Evolutionary conservation across 2,797 vertebrate genomes (phyloP), one percentile per base, ranked within the genome.

Genomic region (Trachurus trachurus): DNA sequence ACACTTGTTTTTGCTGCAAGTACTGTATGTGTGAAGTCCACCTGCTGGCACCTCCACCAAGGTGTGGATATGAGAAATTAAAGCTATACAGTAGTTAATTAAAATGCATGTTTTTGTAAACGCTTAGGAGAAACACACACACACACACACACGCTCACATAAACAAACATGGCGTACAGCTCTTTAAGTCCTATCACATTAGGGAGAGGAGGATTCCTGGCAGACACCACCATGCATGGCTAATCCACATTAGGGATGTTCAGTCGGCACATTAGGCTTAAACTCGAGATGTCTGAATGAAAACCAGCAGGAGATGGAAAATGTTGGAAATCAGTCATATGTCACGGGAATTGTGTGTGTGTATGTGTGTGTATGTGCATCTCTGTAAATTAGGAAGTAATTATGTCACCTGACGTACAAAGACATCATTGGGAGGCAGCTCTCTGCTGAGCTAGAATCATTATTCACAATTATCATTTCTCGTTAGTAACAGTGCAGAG

Each of bases 161-260:
- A 67, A 73, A 78, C 52, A 61, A 34, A 75, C 71, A 82, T 11
- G 31, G 71, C 71, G 21, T 50, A n/a, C 31, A 73, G 76, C 78
- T 63, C 62, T 83, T 79, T 80, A 62, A 80, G 79, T 83, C 68
- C 34, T 76, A 70, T 79, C 84, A 82, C 76, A 86, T 88, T 85
- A 83, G 56, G 65, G 71, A 77, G 56, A 47, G 42, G 75, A 47
- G 71, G 71, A 78, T 74, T 84, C 74, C 86, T 85, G 74, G 87
- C 86, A 85, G 78, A 76, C 78, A 77, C 74, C 71, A 56, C 77
- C 87, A 82, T 84, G 87, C 93, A 80, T 89, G 74, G 74, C 89
- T 94, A 90, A 93, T 92, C 89, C 87, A 86, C 79, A 93, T 94
- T 92, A 92, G 85, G 63, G 83, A 84, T 78, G 83, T 91, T 90